Evolutionary conservation across 2,113 vertebrate genomes (phyloP).

Genomic region (Propithecus coquereli): DNA sequence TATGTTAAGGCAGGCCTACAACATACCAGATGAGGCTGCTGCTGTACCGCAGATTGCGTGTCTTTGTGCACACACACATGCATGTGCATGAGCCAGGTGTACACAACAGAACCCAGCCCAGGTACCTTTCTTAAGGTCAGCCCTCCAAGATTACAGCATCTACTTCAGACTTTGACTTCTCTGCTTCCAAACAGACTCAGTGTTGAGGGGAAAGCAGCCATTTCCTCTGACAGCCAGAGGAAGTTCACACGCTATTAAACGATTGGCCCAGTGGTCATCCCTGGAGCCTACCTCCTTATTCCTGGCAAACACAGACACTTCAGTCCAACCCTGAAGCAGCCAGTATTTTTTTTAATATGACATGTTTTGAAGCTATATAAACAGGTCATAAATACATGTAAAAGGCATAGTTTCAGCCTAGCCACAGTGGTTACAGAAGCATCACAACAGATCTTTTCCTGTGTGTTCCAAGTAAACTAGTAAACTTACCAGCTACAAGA

Average conservation of each 20-base stretch:
- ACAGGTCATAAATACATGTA: background rate
- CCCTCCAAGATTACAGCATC: background rate
- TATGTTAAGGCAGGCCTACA: background rate
- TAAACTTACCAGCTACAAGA: background rate
- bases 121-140: background rate
- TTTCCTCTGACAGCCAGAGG: background rate
- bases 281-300: background rate
- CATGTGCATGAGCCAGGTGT: accelerated
- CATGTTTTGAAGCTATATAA: constrained; percentile 9
- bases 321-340: background rate
- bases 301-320: background rate
- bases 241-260: background rate
- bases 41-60: background rate
- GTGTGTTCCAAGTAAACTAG: background rate
- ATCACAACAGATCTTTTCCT: background rate
- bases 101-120: background rate
- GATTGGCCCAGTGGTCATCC: background rate
- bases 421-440: background rate
- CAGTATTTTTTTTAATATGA: background rate
- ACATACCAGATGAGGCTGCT: constrained; percentile 28
- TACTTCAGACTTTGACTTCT: background rate
- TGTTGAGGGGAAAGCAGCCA: background rate
- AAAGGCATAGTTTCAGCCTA: background rate
- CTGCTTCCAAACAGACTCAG: background rate
- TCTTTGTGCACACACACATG: background rate